Conservation (phyloP, 2,113 vertebrate genomes). For the Sus scrofa region T2T-Sscrofa CM000819.6:12163001-12163500, state of each 20-base stretch:
- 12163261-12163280: slow-evolving; percentile 47
- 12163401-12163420: not conserved
- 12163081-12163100: not conserved
- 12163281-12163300: slow-evolving; percentile 33
- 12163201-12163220: slow-evolving; percentile 33
- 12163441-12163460: not conserved
- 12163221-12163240: slow-evolving; percentile 58
- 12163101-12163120: slow-evolving; percentile 3
- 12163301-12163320: not conserved
- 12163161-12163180: slow-evolving; percentile 12
- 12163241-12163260: not conserved
- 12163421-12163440: not conserved
- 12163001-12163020: not conserved
- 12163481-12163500: slow-evolving; percentile 49
- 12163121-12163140: not conserved
- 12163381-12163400: not conserved
- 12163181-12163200: not conserved
- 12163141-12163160: not conserved
- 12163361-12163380: not conserved
- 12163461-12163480: not conserved
- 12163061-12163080: not conserved
- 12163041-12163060: not conserved
- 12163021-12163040: not conserved
- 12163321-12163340: not conserved
- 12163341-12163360: not conserved